Evolutionary conservation across 2,113 vertebrate species (phyloP).

Genomic region (Stictonetta naevosa): DNA sequence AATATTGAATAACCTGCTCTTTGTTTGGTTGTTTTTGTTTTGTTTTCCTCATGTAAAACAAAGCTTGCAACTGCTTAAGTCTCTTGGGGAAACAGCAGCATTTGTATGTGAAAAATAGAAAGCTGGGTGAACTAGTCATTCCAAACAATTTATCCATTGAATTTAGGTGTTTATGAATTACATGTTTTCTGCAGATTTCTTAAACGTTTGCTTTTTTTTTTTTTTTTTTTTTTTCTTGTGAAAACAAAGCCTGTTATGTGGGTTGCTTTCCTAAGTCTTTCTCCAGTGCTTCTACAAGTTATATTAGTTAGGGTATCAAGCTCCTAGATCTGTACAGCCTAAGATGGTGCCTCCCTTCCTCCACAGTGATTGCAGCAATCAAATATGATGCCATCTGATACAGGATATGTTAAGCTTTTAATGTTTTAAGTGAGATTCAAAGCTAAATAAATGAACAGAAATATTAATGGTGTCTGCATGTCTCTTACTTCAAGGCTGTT

Average conservation of each 20-base stretch:
- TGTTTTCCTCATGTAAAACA: background rate
- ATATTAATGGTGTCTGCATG: background rate
- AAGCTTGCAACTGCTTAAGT: background rate
- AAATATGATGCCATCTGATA: background rate
- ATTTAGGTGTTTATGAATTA: background rate
- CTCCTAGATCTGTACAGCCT: background rate
- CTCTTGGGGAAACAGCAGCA: background rate
- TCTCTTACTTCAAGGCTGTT: background rate
- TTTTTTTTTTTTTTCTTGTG: too few relatives aligned
- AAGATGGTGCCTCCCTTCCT: background rate
- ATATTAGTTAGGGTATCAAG: background rate
- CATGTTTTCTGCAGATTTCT: too few relatives aligned
- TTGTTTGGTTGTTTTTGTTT: background rate
- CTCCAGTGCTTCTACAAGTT: background rate
- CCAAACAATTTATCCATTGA: background rate
- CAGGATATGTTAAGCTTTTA: background rate
- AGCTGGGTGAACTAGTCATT: background rate
- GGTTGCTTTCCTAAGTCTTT: background rate
- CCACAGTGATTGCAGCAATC: fast-evolving
- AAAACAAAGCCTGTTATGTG: background rate
- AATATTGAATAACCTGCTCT: background rate
- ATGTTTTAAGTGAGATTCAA: background rate
- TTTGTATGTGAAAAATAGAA: background rate
- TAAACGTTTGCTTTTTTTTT: background rate
- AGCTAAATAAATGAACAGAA: background rate